Conservation (phyloP, 1,140 invertebrate species). For the Camponotus floridanus region DNA sequence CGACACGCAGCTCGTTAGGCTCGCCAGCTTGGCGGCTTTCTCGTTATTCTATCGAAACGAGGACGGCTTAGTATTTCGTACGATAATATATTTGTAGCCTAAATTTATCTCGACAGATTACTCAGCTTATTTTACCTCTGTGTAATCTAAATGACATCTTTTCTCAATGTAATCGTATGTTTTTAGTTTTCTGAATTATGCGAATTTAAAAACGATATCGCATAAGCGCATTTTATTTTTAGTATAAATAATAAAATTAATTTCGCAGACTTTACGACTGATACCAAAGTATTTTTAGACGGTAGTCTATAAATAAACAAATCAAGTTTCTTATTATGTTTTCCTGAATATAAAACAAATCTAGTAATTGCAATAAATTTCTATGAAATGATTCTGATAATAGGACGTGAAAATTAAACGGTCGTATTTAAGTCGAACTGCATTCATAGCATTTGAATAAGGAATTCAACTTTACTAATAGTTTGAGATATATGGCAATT, state of each 20-base stretch:
- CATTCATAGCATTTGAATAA: slow-evolving; percentile 9
- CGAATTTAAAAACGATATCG: not conserved
- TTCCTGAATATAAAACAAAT: not conserved
- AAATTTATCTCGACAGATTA: not conserved
- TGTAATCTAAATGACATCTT: not conserved
- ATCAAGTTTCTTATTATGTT: slow-evolving; percentile 10
- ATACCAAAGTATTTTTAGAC: not conserved
- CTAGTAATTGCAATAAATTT: not conserved
- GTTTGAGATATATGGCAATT: slow-evolving; percentile 16
- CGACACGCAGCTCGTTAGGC: slow-evolving; percentile 74
- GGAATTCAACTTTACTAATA: slow-evolving; percentile 10
- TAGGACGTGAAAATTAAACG: not conserved
- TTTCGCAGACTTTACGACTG: not conserved
- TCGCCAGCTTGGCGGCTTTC: slow-evolving; percentile 73
- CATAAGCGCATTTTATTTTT: not conserved
- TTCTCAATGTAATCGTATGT: not conserved
- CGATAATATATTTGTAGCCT: not conserved
- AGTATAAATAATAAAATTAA: not conserved
- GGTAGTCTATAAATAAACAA: not conserved
- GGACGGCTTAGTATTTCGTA: not conserved
- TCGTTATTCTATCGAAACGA: slow-evolving; percentile 27
- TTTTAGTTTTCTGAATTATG: not conserved
- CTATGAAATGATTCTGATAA: not conserved
- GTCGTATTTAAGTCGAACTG: not conserved
- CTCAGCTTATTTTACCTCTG: not conserved